Percentiles rank a stretch among this genome's conserved stretches.
These are phyloP conservation scores for Parnassius apollo DNA, from an alignment of 2,888 invertebrate genomes.

Conservation along the genomic window DNA sequence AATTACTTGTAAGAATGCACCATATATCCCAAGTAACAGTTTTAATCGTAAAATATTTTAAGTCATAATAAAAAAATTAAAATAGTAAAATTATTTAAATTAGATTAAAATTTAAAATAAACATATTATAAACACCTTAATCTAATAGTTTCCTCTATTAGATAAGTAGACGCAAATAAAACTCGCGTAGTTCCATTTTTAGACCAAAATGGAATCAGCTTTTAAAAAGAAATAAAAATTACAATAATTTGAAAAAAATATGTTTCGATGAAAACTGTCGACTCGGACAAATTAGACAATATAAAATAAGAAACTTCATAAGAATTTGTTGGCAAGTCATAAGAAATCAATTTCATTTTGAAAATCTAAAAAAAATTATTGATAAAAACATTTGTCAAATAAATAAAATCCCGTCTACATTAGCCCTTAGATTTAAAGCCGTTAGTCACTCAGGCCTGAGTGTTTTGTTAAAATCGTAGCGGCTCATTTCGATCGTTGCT, in stretches of 20 bases:
- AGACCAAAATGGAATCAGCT: slow-evolving; percentile 19
- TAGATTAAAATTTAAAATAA: background rate
- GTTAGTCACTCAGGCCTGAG: slow-evolving; percentile 8
- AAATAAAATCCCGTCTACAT: background rate
- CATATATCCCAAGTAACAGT: slow-evolving; percentile 35
- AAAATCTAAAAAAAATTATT: slow-evolving; percentile 37
- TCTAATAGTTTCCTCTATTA: slow-evolving; percentile 20
- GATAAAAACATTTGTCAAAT: slow-evolving; percentile 9
- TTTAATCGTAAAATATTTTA: slow-evolving; percentile 6
- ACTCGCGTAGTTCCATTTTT: slow-evolving; percentile 20
- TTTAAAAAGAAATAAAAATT: background rate
- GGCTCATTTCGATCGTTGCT: slow-evolving; percentile 1
- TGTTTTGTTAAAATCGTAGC: background rate
- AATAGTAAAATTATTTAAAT: too few relatives aligned
- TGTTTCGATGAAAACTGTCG: slow-evolving; percentile 32
- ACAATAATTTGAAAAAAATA: slow-evolving; percentile 8
- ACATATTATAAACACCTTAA: slow-evolving; percentile 11
- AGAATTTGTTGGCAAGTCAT: slow-evolving; percentile 59
- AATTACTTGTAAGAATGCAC: slow-evolving; percentile 47
- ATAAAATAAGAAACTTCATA: slow-evolving; percentile 39
- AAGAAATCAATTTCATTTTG: slow-evolving; percentile 34
- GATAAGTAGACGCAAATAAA: slow-evolving; percentile 12
- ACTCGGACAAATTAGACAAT: slow-evolving; percentile 30
- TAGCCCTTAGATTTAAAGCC: slow-evolving; percentile 5
- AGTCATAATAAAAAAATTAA: background rate